These are phyloP conservation scores for Pterocles burchelli DNA, from an alignment of 2,113 vertebrate species.

Conservation along the genomic window DNA sequence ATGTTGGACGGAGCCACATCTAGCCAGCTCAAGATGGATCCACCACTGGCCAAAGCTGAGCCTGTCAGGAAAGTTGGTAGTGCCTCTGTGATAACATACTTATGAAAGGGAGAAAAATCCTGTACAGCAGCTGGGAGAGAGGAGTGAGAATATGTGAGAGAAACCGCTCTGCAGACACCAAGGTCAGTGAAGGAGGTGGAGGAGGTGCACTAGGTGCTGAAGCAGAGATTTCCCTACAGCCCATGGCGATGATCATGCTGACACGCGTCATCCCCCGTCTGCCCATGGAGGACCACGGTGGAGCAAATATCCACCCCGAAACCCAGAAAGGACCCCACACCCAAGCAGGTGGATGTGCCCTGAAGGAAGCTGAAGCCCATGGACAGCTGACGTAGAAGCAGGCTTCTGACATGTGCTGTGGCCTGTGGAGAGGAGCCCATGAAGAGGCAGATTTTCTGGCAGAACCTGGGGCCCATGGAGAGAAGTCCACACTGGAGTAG, in stretches of 20 bases:
- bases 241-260: not conserved
- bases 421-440: not conserved
- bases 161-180: not conserved
- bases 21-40: not conserved
- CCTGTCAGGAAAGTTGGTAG: not conserved
- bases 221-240: not conserved
- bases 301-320: not conserved
- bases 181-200: not conserved
- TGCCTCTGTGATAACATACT: not conserved
- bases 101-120: not conserved
- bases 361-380: not conserved
- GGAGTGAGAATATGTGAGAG: not conserved
- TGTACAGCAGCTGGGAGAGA: not conserved
- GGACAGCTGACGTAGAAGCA: not conserved
- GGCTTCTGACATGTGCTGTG: not conserved
- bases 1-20: not conserved
- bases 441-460: not conserved
- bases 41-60: not conserved
- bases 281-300: not conserved
- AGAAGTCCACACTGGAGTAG: not conserved
- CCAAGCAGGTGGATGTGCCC: not conserved
- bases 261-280: rapidly evolving
- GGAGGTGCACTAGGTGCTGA: not conserved
- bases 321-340: rapidly evolving
- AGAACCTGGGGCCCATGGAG: not conserved